These are phyloP conservation scores for Lutjanus erythropterus DNA, from an alignment of 2,113 vertebrate species.

Conservation along the genomic window DNA sequence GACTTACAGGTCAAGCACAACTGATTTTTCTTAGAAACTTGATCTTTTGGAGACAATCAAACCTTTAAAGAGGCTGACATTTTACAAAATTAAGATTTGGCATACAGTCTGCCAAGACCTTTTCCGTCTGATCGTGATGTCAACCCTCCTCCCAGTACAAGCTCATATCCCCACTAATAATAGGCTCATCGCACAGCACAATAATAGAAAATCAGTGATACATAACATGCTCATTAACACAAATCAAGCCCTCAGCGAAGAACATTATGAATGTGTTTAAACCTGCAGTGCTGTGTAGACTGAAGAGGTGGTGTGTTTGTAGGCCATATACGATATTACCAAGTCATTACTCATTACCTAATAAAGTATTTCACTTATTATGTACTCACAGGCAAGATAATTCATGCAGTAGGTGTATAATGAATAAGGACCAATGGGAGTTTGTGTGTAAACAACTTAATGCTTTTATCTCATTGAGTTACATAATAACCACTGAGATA, in stretches of 20 bases:
- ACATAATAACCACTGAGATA: slow-evolving; percentile 44
- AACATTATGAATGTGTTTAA: slow-evolving; percentile 59
- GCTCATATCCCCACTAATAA: slow-evolving; percentile 34
- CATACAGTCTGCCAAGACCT: neutral
- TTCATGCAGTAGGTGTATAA: slow-evolving; percentile 18
- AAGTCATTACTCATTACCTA: slow-evolving; percentile 59
- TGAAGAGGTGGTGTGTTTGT: slow-evolving; percentile 31
- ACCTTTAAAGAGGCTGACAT: neutral
- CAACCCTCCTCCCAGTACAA: neutral
- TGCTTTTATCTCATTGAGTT: slow-evolving; percentile 54
- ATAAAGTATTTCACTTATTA: slow-evolving; percentile 63
- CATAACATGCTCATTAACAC: slow-evolving; percentile 61
- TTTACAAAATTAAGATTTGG: neutral
- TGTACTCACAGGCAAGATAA: slow-evolving; percentile 51
- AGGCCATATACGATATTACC: slow-evolving; percentile 30
- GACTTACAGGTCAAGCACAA: neutral
- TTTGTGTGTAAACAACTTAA: slow-evolving; percentile 42
- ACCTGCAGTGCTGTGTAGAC: slow-evolving; percentile 38
- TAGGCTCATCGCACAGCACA: slow-evolving; percentile 54
- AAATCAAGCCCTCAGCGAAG: slow-evolving; percentile 62
- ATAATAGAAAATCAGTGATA: slow-evolving; percentile 53
- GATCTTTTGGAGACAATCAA: neutral
- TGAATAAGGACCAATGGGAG: slow-evolving; percentile 32
- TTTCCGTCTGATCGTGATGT: neutral
- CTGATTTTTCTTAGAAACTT: neutral